Conservation (phyloP, 2,888 invertebrate species). For the Slavum lentiscoides region DNA sequence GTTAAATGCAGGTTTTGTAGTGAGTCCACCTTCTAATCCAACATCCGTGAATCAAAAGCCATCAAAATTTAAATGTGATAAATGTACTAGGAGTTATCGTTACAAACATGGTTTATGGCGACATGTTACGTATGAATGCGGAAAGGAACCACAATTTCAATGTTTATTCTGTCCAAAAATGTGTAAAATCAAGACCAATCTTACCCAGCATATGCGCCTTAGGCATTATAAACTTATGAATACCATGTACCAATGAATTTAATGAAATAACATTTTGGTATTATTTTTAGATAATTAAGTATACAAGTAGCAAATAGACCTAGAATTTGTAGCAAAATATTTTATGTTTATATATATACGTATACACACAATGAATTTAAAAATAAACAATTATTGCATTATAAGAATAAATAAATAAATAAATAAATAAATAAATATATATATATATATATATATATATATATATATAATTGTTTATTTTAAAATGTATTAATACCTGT, state of each 20-base stretch:
- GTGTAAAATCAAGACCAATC: constrained; percentile 56
- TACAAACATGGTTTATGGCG: constrained; percentile 59
- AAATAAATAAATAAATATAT: too few relatives aligned
- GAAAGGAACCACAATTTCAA: constrained; percentile 56
- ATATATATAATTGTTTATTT: too few relatives aligned
- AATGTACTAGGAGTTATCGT: constrained; percentile 61
- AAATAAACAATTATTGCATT: too few relatives aligned
- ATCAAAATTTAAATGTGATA: constrained; percentile 34
- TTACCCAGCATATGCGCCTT: constrained; percentile 54
- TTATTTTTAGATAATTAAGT: background rate
- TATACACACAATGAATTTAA: too few relatives aligned
- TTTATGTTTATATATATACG: too few relatives aligned
- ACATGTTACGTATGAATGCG: constrained; percentile 58
- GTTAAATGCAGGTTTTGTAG: constrained; percentile 36
- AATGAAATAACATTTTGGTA: too few relatives aligned
- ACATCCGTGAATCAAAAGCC: constrained; percentile 18
- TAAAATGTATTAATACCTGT: too few relatives aligned
- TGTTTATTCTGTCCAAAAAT: constrained; percentile 55
- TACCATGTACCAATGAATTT: background rate
- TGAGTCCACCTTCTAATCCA: constrained; percentile 16
- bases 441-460: too few relatives aligned
- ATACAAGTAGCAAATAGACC: background rate
- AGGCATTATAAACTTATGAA: constrained; percentile 50
- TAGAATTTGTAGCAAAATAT: too few relatives aligned
- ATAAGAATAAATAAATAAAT: too few relatives aligned